These are phyloP conservation scores for Drosophila quadrilineata DNA, from an alignment of 1,140 invertebrate species.

Conservation along the genomic window DNA sequence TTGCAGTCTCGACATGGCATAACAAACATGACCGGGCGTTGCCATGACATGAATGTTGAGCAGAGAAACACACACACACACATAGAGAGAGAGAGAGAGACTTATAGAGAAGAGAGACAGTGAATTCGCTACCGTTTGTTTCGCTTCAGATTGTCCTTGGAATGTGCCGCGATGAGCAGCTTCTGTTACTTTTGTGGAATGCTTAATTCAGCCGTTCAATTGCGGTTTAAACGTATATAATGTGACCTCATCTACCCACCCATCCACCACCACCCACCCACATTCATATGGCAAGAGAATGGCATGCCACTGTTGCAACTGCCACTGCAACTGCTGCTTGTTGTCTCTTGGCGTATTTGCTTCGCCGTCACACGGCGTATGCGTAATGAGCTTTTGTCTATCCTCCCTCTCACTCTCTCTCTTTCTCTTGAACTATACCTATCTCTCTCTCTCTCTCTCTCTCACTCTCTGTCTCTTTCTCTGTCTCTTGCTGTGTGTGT, in stretches of 20 bases:
- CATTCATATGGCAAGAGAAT: too few relatives aligned
- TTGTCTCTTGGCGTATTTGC: conserved; percentile 62
- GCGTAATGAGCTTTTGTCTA: conserved; percentile 69
- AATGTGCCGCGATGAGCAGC: conserved; percentile 50
- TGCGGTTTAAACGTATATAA: conserved; percentile 73
- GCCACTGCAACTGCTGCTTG: conserved; percentile 22
- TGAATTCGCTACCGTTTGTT: too few relatives aligned
- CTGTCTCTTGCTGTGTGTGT: conserved; percentile 34
- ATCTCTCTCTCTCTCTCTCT: too few relatives aligned
- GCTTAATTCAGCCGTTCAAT: conserved; percentile 74
- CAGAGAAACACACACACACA: too few relatives aligned
- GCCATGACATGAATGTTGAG: conserved; percentile 33
- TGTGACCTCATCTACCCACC: too few relatives aligned
- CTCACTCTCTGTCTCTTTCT: too few relatives aligned
- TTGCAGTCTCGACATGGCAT: conserved; percentile 26
- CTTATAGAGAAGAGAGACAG: too few relatives aligned
- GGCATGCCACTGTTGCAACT: conserved; percentile 1
- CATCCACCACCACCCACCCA: too few relatives aligned
- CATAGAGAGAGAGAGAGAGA: too few relatives aligned
- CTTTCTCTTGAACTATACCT: too few relatives aligned
- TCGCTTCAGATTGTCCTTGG: conserved; percentile 32
- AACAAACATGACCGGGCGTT: conserved; percentile 53
- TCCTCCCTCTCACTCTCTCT: too few relatives aligned
- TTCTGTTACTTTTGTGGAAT: conserved; percentile 71
- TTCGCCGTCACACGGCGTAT: conserved; percentile 58